phyloP scores from a whole-genome alignment of 2,888 invertebrate genomes.

The Pristionchus japonicus region DNA sequence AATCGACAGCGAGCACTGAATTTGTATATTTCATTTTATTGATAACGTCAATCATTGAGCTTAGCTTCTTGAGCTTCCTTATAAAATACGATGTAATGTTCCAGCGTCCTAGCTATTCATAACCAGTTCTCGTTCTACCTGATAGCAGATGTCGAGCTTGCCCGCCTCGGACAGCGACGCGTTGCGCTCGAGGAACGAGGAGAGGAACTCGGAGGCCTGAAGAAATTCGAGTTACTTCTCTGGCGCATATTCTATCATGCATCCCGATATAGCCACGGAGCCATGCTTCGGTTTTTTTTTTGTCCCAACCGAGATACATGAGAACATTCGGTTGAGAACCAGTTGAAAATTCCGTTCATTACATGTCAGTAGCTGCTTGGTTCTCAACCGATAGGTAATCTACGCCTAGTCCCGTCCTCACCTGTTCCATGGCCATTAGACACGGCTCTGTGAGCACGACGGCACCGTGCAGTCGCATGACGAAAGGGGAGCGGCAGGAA shows the following conservation, averaged over 20 bases:
- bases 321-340: too few relatives aligned
- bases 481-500: not conserved
- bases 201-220: not conserved
- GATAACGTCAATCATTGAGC: not conserved
- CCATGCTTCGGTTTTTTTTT: too few relatives aligned
- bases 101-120: too few relatives aligned
- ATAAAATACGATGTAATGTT: too few relatives aligned
- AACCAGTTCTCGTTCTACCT: not conserved
- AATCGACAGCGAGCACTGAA: not conserved
- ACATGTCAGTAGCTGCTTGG: too few relatives aligned
- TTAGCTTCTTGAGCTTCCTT: too few relatives aligned
- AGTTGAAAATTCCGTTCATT: not conserved
- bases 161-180: not conserved
- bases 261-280: too few relatives aligned
- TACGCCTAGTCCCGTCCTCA: too few relatives aligned
- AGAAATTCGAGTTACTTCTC: too few relatives aligned
- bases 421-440: not conserved
- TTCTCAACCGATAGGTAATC: too few relatives aligned
- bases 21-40: not conserved
- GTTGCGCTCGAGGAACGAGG: not conserved
- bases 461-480: not conserved
- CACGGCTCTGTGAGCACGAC: not conserved
- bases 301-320: too few relatives aligned
- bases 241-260: too few relatives aligned
- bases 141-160: not conserved